Evolutionary conservation across 2,797 vertebrate genomes (phyloP).

Genomic region (Coranthus polyacanthus): DNA sequence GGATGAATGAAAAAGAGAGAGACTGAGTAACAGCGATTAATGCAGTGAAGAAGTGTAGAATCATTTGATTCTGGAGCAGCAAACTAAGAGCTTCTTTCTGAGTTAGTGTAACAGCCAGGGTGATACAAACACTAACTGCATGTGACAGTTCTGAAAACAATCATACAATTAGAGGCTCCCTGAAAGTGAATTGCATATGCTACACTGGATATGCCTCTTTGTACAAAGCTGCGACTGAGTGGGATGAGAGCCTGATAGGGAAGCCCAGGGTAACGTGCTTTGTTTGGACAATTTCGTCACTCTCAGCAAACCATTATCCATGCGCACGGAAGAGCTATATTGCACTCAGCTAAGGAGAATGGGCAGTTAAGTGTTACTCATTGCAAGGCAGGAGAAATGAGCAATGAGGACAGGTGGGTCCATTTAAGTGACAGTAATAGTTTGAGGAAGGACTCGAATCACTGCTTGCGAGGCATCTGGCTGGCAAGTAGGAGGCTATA

Average conservation of each 20-base stretch:
- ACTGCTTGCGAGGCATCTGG: constrained; percentile 26
- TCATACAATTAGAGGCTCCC: constrained; percentile 48
- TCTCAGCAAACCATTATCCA: constrained; percentile 41
- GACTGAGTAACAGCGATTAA: constrained; percentile 43
- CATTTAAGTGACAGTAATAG: constrained; percentile 59
- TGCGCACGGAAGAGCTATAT: constrained; percentile 40
- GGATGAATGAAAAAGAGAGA: constrained; percentile 32
- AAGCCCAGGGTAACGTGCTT: constrained; percentile 41
- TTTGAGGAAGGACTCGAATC: constrained; percentile 52
- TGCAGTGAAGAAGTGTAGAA: constrained; percentile 41
- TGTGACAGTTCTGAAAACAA: constrained; percentile 59
- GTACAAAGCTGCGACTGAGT: constrained; percentile 29
- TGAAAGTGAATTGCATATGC: constrained; percentile 37
- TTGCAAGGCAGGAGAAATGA: constrained; percentile 54
- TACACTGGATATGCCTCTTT: constrained; percentile 13
- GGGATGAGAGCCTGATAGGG: constrained; percentile 43
- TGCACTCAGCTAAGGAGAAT: constrained; percentile 52
- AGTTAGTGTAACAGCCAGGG: too few relatives aligned
- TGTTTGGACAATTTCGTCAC: constrained; percentile 59
- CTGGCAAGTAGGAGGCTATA: constrained; percentile 10
- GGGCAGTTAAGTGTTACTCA: constrained; percentile 51
- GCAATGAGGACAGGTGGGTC: constrained; percentile 55
- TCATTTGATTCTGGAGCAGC: constrained; percentile 44
- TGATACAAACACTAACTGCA: constrained; percentile 43
- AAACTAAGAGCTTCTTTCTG: constrained; percentile 29